A percentile compares a stretch with the other conserved stretches of the same genome.
Conservation (phyloP, 2,888 invertebrate genomes). For the Pinctada fucata region DNA sequence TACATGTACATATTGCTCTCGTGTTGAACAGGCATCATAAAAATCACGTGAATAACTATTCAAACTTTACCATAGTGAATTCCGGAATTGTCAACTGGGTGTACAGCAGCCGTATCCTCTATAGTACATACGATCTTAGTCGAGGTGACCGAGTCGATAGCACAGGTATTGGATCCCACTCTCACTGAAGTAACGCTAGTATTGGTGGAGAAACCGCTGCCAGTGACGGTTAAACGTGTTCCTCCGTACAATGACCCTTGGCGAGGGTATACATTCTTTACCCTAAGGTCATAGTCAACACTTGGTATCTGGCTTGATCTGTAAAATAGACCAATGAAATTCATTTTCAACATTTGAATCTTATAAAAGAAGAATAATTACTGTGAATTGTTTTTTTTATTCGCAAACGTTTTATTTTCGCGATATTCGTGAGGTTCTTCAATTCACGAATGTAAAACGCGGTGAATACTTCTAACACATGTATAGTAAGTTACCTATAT, state of each 20-base stretch:
- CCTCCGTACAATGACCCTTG: constrained; percentile 62
- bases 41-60: too few relatives aligned
- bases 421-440: too few relatives aligned
- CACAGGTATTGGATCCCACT: constrained; percentile 50
- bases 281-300: constrained; percentile 44
- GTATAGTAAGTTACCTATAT: too few relatives aligned
- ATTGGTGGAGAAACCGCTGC: constrained; percentile 59
- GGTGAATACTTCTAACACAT: too few relatives aligned
- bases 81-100: constrained; percentile 53
- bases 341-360: neutral
- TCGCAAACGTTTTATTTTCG: too few relatives aligned
- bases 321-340: constrained; percentile 1
- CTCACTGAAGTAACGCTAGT: constrained; percentile 48
- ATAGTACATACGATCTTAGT: constrained; percentile 51
- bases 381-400: too few relatives aligned
- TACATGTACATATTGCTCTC: too few relatives aligned
- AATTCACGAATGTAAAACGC: too few relatives aligned
- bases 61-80: constrained; percentile 45
- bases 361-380: too few relatives aligned
- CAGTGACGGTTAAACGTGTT: constrained; percentile 59
- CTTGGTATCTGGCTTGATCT: constrained; percentile 40
- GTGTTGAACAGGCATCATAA: too few relatives aligned
- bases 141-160: constrained; percentile 35
- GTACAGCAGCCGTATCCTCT: constrained; percentile 49
- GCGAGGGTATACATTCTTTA: constrained; percentile 56